Percentiles rank a stretch among this genome's conserved stretches.
These are phyloP conservation scores for Saimiri boliviensis DNA, from an alignment of 2,113 vertebrate species.

Conservation along the genomic window DNA sequence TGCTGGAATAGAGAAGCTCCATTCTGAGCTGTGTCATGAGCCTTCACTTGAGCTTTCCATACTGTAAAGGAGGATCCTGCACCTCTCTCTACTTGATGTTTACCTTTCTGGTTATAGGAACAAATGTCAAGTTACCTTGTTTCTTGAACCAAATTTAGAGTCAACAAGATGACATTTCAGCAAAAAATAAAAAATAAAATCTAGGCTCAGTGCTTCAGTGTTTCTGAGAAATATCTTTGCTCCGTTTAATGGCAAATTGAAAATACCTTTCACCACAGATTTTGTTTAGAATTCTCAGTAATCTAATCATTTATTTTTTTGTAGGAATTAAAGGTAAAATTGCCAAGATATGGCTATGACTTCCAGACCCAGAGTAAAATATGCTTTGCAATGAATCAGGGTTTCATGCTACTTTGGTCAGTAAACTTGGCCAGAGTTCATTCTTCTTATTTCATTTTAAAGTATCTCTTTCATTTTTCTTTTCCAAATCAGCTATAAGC, in stretches of 20 bases:
- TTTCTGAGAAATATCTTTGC: neutral
- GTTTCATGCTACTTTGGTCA: neutral
- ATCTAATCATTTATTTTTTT: neutral
- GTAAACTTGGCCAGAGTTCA: neutral
- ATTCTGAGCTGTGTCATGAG: neutral
- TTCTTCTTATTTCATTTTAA: neutral
- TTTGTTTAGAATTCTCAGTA: neutral
- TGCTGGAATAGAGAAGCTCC: neutral
- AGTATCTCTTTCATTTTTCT: neutral
- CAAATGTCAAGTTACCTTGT: neutral
- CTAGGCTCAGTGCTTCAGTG: neutral
- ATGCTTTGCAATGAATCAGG: neutral
- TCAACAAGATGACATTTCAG: neutral
- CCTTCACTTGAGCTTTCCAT: neutral
- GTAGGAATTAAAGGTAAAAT: neutral
- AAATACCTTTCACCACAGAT: neutral
- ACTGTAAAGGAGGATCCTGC: neutral
- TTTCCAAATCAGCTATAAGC: neutral
- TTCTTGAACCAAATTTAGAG: neutral
- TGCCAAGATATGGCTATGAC: neutral
- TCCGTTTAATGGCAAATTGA: neutral
- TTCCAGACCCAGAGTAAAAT: neutral
- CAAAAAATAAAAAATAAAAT: neutral
- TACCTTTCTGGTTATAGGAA: neutral
- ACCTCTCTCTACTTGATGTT: neutral